Conservation (phyloP, 1,140 invertebrate genomes). For the Polypedilum vanderplanki region DNA sequence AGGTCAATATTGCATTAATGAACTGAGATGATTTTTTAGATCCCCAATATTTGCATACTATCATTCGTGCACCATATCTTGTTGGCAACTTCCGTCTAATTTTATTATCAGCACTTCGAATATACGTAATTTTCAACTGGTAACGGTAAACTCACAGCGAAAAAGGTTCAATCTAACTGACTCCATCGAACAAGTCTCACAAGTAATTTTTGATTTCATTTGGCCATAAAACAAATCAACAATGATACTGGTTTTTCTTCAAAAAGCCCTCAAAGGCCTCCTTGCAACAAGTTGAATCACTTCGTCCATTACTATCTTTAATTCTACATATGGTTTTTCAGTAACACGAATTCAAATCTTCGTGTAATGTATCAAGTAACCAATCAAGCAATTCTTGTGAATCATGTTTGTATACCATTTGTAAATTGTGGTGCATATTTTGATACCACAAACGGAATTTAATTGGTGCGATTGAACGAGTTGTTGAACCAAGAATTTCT, state of each 20-base stretch:
- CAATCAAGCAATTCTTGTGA: slow-evolving; percentile 81
- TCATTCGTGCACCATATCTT: slow-evolving; percentile 73
- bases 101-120: slow-evolving; percentile 68
- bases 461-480: slow-evolving; percentile 73
- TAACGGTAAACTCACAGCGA: slow-evolving; percentile 75
- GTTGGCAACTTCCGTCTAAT: slow-evolving; percentile 71
- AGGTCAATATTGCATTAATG: slow-evolving; percentile 55
- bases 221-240: slow-evolving; percentile 88
- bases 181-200: slow-evolving; percentile 67
- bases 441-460: slow-evolving; percentile 74
- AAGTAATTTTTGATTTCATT: slow-evolving; percentile 75
- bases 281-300: slow-evolving; percentile 65
- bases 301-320: slow-evolving; percentile 68
- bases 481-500: slow-evolving; percentile 57
- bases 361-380: slow-evolving; percentile 80
- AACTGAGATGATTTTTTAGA: slow-evolving; percentile 61
- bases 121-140: slow-evolving; percentile 70
- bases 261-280: slow-evolving; percentile 81
- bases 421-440: slow-evolving; percentile 77
- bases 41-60: slow-evolving; percentile 63
- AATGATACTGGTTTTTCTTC: slow-evolving; percentile 70
- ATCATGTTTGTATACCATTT: slow-evolving; percentile 83
- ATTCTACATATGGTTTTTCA: slow-evolving; percentile 60
- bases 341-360: slow-evolving; percentile 75
- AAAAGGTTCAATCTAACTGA: slow-evolving; percentile 85